Evolutionary conservation across 2,888 invertebrate species (phyloP).

Genomic region (Lepidochrysops patricia): DNA sequence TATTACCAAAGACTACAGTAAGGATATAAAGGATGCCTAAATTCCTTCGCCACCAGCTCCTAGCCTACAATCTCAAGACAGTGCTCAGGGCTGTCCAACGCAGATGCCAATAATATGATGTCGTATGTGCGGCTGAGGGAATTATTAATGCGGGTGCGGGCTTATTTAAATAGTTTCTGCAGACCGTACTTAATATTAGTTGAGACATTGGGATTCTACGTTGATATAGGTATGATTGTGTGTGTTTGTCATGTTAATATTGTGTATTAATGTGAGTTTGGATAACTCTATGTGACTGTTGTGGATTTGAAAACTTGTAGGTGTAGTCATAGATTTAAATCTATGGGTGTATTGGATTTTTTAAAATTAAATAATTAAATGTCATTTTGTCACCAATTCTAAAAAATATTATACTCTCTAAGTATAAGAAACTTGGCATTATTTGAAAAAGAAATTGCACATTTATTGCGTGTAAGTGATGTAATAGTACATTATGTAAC

Average conservation of each 20-base stretch:
- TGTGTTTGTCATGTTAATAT: conserved; percentile 14
- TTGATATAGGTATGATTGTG: conserved; percentile 11
- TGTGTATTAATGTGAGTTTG: not conserved
- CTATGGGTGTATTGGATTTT: not conserved
- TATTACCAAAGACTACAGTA: not conserved
- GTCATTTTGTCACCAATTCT: no score
- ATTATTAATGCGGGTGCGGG: conserved; percentile 62
- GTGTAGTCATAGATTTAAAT: no score
- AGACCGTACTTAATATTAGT: conserved; percentile 42
- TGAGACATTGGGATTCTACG: conserved; percentile 33
- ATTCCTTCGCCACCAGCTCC: conserved; percentile 30
- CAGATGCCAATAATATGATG: conserved; percentile 65
- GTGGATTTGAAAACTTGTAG: not conserved
- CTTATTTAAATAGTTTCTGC: conserved; percentile 53
- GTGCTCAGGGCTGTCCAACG: conserved; percentile 54
- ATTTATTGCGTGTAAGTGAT: no score
- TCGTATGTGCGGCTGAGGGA: conserved; percentile 68
- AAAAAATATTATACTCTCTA: no score
- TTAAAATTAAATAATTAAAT: no score
- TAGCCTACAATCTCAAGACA: conserved; percentile 54
- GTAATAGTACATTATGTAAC: no score
- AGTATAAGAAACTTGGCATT: no score
- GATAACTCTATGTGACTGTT: not conserved
- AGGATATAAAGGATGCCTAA: not conserved
- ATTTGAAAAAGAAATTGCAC: no score